Evolutionary conservation across 2,113 vertebrate species (phyloP).

Genomic region (Danionella cerebrum): DNA sequence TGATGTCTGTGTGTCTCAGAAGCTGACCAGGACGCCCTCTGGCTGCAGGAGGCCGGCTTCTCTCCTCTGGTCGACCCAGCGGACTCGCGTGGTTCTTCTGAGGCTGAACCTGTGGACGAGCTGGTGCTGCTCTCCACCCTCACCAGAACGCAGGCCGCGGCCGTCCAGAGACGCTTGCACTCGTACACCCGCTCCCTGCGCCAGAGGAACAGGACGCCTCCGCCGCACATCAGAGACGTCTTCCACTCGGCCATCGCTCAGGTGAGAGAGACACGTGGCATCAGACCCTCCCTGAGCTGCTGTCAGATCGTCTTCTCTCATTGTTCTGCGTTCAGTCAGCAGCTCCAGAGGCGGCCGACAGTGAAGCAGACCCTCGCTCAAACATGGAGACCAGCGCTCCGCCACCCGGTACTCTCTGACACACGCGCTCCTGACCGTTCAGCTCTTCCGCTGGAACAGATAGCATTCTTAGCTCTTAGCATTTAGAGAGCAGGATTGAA

Average conservation of each 20-base stretch:
- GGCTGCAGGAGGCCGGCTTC: slow-evolving; percentile 79
- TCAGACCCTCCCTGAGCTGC: too few species aligned
- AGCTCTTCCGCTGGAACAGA: slow-evolving; percentile 5
- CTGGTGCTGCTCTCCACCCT: slow-evolving; percentile 76
- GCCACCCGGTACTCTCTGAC: neutral
- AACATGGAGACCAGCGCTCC: slow-evolving; percentile 48
- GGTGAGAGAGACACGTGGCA: slow-evolving; percentile 44
- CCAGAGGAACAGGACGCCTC: slow-evolving; percentile 69
- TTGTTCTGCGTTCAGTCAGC: slow-evolving; percentile 44
- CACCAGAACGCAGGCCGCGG: slow-evolving; percentile 76
- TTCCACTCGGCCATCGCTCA: slow-evolving; percentile 54
- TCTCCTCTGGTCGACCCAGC: slow-evolving; percentile 63
- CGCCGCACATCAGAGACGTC: slow-evolving; percentile 76
- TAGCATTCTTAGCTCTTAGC: too few species aligned
- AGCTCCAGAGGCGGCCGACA: slow-evolving; percentile 45
- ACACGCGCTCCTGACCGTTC: neutral
- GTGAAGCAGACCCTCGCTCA: slow-evolving; percentile 33
- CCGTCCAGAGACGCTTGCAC: slow-evolving; percentile 73
- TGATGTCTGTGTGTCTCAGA: slow-evolving; percentile 53
- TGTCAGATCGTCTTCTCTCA: too few species aligned
- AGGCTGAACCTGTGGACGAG: slow-evolving; percentile 60
- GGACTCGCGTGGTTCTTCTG: too few species aligned
- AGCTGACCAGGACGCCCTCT: slow-evolving; percentile 78
- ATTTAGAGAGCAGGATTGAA: too few species aligned
- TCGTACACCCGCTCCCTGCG: slow-evolving; percentile 70